phyloP scores from a whole-genome alignment of 1,140 invertebrate species.

The Euwallacea fornicatus region DNA sequence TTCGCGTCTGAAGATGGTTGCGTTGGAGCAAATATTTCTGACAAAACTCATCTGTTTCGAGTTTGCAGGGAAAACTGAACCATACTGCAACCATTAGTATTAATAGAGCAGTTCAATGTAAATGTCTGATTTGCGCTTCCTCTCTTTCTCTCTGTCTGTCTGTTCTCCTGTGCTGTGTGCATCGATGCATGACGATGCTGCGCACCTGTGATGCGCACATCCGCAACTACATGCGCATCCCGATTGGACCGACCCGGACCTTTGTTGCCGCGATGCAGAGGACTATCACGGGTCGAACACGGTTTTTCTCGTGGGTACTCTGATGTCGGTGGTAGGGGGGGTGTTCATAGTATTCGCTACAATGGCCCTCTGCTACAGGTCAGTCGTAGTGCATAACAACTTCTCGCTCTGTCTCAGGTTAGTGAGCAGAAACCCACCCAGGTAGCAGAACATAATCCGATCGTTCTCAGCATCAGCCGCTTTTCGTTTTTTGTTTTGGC shows the following conservation, averaged over 20 bases:
- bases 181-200: slow-evolving; percentile 42
- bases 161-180: slow-evolving; percentile 42
- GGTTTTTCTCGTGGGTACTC: slow-evolving; percentile 93
- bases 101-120: slow-evolving; percentile 11
- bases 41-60: too few relatives aligned
- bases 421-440: slow-evolving; percentile 63
- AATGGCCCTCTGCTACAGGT: slow-evolving; percentile 99
- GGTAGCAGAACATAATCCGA: slow-evolving; percentile 52
- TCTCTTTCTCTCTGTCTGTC: slow-evolving; percentile 49
- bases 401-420: slow-evolving; percentile 96
- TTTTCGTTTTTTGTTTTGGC: slow-evolving; percentile 45
- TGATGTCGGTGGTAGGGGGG: slow-evolving; percentile 97
- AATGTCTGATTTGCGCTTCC: slow-evolving; percentile 54
- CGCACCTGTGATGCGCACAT: slow-evolving; percentile 35
- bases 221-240: slow-evolving; percentile 35
- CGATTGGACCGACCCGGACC: slow-evolving; percentile 16
- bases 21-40: too few relatives aligned
- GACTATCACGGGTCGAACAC: slow-evolving; percentile 94
- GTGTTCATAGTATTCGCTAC: slow-evolving; percentile 97
- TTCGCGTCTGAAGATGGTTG: too few relatives aligned
- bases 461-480: slow-evolving; percentile 34
- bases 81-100: not conserved
- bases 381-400: slow-evolving; percentile 97
- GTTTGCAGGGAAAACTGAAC: too few relatives aligned
- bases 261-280: slow-evolving; percentile 61